These are phyloP conservation scores for Hylia prasina DNA, from an alignment of 2,113 vertebrate species.

Conservation along the genomic window DNA sequence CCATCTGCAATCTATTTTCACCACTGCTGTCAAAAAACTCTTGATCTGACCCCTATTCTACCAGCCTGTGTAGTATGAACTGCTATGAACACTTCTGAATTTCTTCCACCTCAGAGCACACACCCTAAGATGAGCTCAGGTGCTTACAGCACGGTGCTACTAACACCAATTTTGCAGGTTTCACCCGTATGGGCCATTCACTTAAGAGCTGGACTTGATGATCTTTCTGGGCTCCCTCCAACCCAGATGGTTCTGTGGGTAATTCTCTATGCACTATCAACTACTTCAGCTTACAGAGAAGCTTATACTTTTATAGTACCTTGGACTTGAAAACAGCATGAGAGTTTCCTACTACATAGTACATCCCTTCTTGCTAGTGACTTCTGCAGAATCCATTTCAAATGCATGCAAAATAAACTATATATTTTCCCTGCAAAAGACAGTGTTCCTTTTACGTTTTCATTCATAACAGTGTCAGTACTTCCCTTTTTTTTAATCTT, in stretches of 20 bases:
- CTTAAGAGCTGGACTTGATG: background rate
- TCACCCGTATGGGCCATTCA: background rate
- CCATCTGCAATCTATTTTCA: background rate
- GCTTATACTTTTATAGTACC: background rate
- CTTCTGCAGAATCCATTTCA: background rate
- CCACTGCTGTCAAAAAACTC: background rate
- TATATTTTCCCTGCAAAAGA: background rate
- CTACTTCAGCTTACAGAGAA: background rate
- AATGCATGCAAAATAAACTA: background rate
- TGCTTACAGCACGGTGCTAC: background rate
- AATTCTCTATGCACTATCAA: background rate
- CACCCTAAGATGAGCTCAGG: background rate
- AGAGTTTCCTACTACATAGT: background rate
- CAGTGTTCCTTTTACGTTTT: background rate
- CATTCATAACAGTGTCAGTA: background rate
- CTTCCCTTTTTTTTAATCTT: background rate
- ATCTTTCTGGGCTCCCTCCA: background rate
- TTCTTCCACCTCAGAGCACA: background rate
- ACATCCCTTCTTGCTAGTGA: background rate
- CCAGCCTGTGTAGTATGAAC: background rate
- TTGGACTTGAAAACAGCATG: rapidly evolving
- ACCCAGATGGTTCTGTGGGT: background rate
- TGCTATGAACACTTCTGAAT: background rate
- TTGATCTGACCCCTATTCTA: background rate
- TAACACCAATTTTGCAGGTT: rapidly evolving